A percentile compares a stretch with the other conserved stretches of the same genome.
Evolutionary conservation across 2,888 invertebrate species (phyloP).

Genomic region (Chrysopilus asiliformis): DNA sequence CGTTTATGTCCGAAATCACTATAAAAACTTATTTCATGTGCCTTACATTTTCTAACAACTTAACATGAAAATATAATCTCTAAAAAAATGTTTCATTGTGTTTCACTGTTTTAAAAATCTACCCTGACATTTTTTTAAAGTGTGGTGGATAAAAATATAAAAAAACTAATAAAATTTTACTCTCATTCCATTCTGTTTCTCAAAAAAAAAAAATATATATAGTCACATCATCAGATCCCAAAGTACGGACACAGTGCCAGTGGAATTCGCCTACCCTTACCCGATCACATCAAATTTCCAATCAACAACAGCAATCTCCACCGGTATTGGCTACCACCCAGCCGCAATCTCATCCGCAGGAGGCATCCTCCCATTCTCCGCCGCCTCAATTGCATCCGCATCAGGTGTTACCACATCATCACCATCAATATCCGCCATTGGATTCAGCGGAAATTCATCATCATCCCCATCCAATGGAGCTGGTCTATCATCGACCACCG

Average conservation of each 20-base stretch:
- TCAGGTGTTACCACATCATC: conserved; percentile 2
- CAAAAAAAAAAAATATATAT: not conserved
- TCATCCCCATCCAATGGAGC: conserved; percentile 3
- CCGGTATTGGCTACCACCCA: not conserved
- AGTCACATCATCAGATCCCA: conserved; percentile 28
- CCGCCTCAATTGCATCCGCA: conserved; percentile 13
- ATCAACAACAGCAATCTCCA: conserved; percentile 9
- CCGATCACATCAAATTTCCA: conserved; percentile 8
- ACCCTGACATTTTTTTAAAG: no score
- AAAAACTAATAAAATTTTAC: no score
- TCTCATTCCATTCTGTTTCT: not conserved
- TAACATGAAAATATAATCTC: no score
- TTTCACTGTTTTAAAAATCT: no score
- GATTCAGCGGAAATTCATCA: no score
- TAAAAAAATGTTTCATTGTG: no score
- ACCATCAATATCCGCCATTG: not conserved
- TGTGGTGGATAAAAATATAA: no score
- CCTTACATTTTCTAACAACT: no score
- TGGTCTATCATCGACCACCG: conserved; percentile 1
- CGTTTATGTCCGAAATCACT: no score
- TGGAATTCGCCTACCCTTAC: conserved; percentile 19
- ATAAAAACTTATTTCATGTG: no score
- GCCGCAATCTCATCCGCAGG: conserved; percentile 1
- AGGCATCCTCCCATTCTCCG: conserved; percentile 7
- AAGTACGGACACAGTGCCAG: conserved; percentile 27